phyloP scores from a whole-genome alignment of 1,140 invertebrate genomes.

The Lucilia cuprina region DNA sequence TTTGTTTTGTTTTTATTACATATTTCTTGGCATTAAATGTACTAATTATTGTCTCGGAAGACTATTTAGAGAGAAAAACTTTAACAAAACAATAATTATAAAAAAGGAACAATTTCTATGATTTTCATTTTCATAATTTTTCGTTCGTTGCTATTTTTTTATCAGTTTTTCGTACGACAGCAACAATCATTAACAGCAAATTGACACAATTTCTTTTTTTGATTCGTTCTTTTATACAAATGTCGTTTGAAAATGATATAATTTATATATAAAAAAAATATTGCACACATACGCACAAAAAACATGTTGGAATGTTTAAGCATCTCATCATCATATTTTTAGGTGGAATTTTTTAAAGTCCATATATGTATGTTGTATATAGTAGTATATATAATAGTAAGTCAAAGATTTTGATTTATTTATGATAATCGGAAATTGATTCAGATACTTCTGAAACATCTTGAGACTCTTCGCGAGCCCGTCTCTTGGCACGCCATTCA shows the following conservation, averaged over 20 bases:
- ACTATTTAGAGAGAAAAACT: conserved; percentile 23
- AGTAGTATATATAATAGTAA: not conserved
- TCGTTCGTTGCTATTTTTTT: not conserved
- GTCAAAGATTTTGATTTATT: conserved; percentile 18
- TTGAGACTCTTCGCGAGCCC: conserved; percentile 38
- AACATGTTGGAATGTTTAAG: conserved; percentile 17
- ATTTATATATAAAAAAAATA: not conserved
- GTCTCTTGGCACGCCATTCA: conserved; percentile 69
- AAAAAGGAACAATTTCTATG: not conserved
- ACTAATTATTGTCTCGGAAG: conserved; percentile 41
- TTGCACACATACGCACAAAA: not conserved
- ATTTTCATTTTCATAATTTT: not conserved
- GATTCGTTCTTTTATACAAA: not conserved
- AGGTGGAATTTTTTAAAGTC: conserved; percentile 1
- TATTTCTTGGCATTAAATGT: conserved; percentile 24
- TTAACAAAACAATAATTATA: not conserved
- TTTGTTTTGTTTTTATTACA: not conserved
- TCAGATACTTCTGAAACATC: conserved; percentile 37
- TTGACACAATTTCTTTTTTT: not conserved
- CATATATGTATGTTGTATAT: too few relatives aligned
- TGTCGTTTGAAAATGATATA: not conserved
- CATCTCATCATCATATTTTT: not conserved
- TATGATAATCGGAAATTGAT: conserved; percentile 36
- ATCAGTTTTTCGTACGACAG: too few relatives aligned
- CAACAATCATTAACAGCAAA: not conserved